Evolutionary conservation across 2,888 invertebrate species (phyloP), one percentile per base, ranked within the genome.

Genomic region (Parnassius mnemosyne): DNA sequence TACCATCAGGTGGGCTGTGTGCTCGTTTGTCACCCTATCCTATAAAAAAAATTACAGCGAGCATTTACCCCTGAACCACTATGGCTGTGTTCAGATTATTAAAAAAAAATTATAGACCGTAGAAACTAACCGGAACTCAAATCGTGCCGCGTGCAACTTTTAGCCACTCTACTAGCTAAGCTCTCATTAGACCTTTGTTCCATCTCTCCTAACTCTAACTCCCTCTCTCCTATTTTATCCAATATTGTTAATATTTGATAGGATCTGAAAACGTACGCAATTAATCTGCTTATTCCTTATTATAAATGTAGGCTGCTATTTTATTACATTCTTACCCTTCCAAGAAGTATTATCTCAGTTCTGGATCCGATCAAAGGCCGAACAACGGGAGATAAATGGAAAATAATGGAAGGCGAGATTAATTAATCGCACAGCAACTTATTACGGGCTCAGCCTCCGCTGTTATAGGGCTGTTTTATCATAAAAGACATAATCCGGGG

Each of bases 401-500:
- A 65, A 69, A 68, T 68, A 68, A 69, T 70, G 77, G 66, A 53
- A 42, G 60, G 66, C 57, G 65, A 75, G 74, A 79, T 78, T 81
- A 83, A 84, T 84, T 83, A 81, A 81, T 76, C 73, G 64, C 69
- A 60, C 68, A 71, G 70, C 74, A 72, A 77, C 76, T 77, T 79
- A 83, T 81, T 77, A 68, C 63, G 63, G 71, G 73, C 50, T 57
- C 57, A 53, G 58, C 57, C 53, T 61, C 63, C 68, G 66, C 70
- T 66, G 69, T 76, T 73, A 73, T 74, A 69, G 75, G 74, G 69
- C 63, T 76, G 72, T 79, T 83, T 80, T 82, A 85, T 84, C 81
- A 81, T 79, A 81, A 78, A 81, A 80, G 80, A 80, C 81, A 80
- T 83, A 83, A 83, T 82, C 81, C 75, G 66, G 68, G 70, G 70